A percentile compares a stretch with the other conserved stretches of the same genome.
phyloP scores from a whole-genome alignment of 2,113 vertebrate genomes.

The Eclectus roratus region DNA sequence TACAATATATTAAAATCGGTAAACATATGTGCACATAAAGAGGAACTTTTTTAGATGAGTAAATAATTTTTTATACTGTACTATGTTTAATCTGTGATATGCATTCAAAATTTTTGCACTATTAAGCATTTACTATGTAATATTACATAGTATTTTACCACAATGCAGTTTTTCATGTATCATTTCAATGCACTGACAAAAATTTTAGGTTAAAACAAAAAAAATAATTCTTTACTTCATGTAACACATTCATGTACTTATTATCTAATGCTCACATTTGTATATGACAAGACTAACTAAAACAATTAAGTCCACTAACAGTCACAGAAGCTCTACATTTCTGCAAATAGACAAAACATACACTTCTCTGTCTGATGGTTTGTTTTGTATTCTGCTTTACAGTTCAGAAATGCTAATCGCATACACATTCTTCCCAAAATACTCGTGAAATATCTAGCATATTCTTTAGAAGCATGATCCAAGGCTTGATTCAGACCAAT shows the following conservation, averaged over 20 bases:
- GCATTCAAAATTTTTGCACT: neutral
- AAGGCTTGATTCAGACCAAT: neutral
- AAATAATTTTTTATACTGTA: neutral
- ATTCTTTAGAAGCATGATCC: neutral
- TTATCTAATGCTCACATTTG: neutral
- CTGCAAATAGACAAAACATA: neutral
- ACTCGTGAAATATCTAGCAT: neutral
- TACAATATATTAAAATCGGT: conserved; percentile 3
- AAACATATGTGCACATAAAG: neutral
- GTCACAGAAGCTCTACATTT: neutral
- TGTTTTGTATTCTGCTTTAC: neutral
- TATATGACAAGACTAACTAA: neutral
- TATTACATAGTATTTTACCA: neutral
- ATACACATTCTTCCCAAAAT: neutral
- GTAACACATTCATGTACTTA: neutral
- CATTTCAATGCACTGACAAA: neutral
- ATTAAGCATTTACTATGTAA: neutral
- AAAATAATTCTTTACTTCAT: neutral
- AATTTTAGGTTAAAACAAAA: neutral
- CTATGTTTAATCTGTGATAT: neutral
- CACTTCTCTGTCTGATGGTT: neutral
- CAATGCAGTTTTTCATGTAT: neutral
- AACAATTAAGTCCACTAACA: neutral
- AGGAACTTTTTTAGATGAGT: neutral
- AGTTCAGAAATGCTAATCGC: neutral